Conservation (phyloP, 2,797 vertebrate genomes). For the Malurus splendens region DNA sequence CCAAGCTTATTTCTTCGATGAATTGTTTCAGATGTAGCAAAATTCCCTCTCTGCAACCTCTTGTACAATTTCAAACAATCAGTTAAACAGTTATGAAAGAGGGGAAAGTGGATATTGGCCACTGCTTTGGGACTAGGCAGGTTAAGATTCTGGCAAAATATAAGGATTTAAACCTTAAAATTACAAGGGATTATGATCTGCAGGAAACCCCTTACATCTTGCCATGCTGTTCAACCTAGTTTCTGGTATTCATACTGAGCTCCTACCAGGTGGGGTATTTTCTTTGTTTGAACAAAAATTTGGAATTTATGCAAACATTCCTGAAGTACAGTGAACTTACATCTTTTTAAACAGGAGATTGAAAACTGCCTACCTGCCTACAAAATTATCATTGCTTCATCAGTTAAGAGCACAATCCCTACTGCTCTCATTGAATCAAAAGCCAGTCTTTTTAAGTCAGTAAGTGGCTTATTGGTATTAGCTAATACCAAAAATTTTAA, state of each 20-base stretch:
- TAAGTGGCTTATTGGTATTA: background rate
- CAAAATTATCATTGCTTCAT: background rate
- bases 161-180: background rate
- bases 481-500: background rate
- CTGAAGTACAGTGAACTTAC: background rate
- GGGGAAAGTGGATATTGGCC: background rate
- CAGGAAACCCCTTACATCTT: background rate
- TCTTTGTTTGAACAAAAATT: background rate
- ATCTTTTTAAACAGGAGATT: background rate
- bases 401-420: background rate
- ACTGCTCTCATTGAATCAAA: slow-evolving; percentile 1
- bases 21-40: background rate
- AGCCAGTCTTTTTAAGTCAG: background rate
- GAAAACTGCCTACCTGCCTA: background rate
- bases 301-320: background rate
- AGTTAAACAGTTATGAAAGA: background rate
- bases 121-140: background rate
- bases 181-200: background rate
- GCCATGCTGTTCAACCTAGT: background rate
- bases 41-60: background rate
- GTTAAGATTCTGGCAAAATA: background rate
- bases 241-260: background rate
- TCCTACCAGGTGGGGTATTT: background rate
- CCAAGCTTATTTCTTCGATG: background rate
- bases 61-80: background rate